Conservation (phyloP, 1,140 invertebrate genomes). For the Macrosteles quadrilineatus region DNA sequence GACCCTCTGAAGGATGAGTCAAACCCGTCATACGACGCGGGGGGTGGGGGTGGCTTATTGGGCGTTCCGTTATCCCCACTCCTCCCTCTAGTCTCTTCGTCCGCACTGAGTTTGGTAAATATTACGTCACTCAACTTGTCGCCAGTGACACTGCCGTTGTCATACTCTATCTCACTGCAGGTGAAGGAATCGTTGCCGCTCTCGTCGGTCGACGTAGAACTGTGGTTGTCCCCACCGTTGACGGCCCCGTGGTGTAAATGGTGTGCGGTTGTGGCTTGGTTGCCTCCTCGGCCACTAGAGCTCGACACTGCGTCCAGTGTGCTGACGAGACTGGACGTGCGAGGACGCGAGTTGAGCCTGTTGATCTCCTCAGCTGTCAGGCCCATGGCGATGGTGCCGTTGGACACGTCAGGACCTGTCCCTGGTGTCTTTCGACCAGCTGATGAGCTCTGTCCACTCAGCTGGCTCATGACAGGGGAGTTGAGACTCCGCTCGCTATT, state of each 20-base stretch:
- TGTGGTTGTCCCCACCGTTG: slow-evolving; percentile 58
- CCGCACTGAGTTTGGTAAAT: slow-evolving; percentile 70
- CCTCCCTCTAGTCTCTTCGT: slow-evolving; percentile 51
- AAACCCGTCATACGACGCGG: slow-evolving; percentile 82
- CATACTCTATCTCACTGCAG: slow-evolving; percentile 97
- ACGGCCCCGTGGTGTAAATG: slow-evolving; percentile 42
- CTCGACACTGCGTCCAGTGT: slow-evolving; percentile 91
- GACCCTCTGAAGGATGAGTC: slow-evolving; percentile 93
- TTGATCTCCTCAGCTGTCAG: slow-evolving; percentile 92
- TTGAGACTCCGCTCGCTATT: slow-evolving; percentile 89
- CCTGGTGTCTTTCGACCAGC: slow-evolving; percentile 66
- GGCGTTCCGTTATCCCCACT: slow-evolving; percentile 33
- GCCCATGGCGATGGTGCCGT: slow-evolving; percentile 62
- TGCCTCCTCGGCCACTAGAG: slow-evolving; percentile 67
- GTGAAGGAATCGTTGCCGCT: slow-evolving; percentile 97
- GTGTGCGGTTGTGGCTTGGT: slow-evolving; percentile 56
- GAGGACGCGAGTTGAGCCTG: slow-evolving; percentile 78
- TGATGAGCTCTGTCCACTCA: slow-evolving; percentile 80
- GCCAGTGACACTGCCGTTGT: slow-evolving; percentile 79
- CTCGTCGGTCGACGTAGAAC: slow-evolving; percentile 88
- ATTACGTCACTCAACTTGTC: slow-evolving; percentile 69
- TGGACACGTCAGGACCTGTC: slow-evolving; percentile 48
- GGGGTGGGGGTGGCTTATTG: slow-evolving; percentile 43
- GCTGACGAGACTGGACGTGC: slow-evolving; percentile 86
- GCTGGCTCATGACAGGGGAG: slow-evolving; percentile 86